Base-by-base conservation (phyloP, 2,888 invertebrate species). In the Cheilosia soror region DNA sequence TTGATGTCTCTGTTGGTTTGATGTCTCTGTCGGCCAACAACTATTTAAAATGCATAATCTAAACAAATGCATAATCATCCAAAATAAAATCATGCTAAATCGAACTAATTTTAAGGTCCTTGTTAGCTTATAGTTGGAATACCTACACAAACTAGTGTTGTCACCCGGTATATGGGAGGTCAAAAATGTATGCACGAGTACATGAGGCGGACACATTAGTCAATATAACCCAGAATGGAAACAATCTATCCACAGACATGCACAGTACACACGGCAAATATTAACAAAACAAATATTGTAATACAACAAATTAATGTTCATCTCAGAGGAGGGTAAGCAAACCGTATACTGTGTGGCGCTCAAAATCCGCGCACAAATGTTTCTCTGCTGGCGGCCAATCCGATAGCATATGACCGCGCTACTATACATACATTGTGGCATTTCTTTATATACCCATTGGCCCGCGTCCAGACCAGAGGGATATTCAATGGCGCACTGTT, bases 241-340 rank as follows among this genome's bases (percentile, higher is more conserved):
- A 29, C 37, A 6, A 25, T 33, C 47, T 57, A 29, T 65, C 58
- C 51, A 60, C 37, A 15, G 57, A 13, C 27, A 40, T 20, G 15
- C 27, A 29, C 40, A 31, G 15, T 55, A 69, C 37, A 57, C 53
- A 58, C 65, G 37, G 27, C 27, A 66, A 49, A 66, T 68, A 75
- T 84, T 75, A 75, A 60, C 80, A 62, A 47, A 76, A 80, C 69
- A 80, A 84, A 80, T 69, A 80, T 44, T 66, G 60, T 60, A 57
- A 75, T 75, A 69, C 75, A 65, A 47, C 55, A 82, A 66, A 77
- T 72, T 77, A 72, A 82, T 82, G 72, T 62, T 77, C 63, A 65
- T 76, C 68, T 76, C 63, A 4, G 31, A 49, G 68, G 79, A 83
- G 73, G 79, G 79, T 79, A 69, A 81, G 44, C 72, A 65, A 51